phyloP scores from a whole-genome alignment of 2,797 vertebrate species.

The Melanogrammus aeglefinus region DNA sequence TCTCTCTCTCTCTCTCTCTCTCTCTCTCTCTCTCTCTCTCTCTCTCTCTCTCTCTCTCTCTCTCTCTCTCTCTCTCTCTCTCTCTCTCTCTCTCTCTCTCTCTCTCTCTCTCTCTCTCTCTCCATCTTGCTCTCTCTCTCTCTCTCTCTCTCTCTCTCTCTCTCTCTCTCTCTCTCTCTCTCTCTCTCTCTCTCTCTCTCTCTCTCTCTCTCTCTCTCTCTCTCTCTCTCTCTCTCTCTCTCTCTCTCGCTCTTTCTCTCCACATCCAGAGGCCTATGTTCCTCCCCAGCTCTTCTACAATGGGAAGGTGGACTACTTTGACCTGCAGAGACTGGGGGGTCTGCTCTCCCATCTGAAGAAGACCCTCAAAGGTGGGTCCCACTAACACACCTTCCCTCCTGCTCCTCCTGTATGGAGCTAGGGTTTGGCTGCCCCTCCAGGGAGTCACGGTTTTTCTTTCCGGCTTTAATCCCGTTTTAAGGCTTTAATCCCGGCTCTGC shows the following conservation, averaged over 20 bases:
- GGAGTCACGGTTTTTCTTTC: background rate
- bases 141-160: background rate
- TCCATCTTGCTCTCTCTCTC: background rate
- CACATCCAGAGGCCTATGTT: constrained; percentile 82
- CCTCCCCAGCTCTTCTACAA: constrained; percentile 98
- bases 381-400: background rate
- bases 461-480: background rate
- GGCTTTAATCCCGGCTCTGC: background rate
- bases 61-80: no score
- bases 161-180: background rate
- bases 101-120: no score
- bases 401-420: background rate
- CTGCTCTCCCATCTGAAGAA: constrained; percentile 96
- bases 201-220: background rate
- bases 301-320: constrained; percentile 97
- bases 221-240: background rate
- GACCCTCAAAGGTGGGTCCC: constrained; percentile 86
- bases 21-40: no score
- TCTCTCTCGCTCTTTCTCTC: background rate
- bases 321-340: constrained; percentile 93
- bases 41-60: no score
- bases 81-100: no score
- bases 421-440: background rate
- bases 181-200: background rate
- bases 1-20: no score